Percentiles rank a stretch among this genome's conserved stretches.
These are phyloP conservation scores for Dryococelus australis DNA, from an alignment of 2,888 invertebrate genomes.

Conservation along the genomic window DNA sequence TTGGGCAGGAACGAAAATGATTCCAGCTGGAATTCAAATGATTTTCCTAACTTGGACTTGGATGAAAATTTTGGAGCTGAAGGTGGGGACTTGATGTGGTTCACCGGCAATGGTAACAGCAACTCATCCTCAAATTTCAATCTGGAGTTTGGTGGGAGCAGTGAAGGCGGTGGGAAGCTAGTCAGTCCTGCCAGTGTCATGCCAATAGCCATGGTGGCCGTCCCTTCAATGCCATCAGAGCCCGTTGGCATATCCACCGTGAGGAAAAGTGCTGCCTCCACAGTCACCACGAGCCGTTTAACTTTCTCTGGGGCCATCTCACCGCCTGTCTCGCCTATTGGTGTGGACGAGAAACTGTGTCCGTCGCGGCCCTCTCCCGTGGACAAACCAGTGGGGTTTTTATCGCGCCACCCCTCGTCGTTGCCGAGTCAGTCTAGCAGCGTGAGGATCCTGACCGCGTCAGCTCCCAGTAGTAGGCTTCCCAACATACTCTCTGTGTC, in stretches of 20 bases:
- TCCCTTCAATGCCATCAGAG: slow-evolving; percentile 27
- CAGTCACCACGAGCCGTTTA: background rate
- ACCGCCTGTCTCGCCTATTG: background rate
- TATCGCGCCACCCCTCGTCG: background rate
- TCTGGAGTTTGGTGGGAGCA: slow-evolving; percentile 72
- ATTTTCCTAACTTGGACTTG: slow-evolving; percentile 71
- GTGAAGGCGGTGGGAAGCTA: slow-evolving; percentile 79
- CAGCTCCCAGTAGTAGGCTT: background rate
- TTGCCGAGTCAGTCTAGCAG: background rate
- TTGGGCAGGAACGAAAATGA: background rate
- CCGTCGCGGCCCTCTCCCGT: background rate
- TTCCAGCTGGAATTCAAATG: slow-evolving; percentile 49
- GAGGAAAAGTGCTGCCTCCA: background rate
- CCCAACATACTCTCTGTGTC: background rate
- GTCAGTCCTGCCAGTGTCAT: slow-evolving; percentile 92
- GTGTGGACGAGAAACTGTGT: background rate
- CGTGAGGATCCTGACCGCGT: background rate
- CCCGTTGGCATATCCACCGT: background rate
- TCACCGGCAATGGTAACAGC: slow-evolving; percentile 53
- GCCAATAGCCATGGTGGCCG: slow-evolving; percentile 65
- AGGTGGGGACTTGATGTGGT: slow-evolving; percentile 46
- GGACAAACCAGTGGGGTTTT: background rate
- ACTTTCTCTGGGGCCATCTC: background rate
- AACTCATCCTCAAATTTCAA: slow-evolving; percentile 71
- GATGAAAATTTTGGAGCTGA: slow-evolving; percentile 64